Evolutionary conservation across 2,888 invertebrate species (phyloP), one percentile per base, ranked within the genome.

Genomic region (Eupithecia insigniata): DNA sequence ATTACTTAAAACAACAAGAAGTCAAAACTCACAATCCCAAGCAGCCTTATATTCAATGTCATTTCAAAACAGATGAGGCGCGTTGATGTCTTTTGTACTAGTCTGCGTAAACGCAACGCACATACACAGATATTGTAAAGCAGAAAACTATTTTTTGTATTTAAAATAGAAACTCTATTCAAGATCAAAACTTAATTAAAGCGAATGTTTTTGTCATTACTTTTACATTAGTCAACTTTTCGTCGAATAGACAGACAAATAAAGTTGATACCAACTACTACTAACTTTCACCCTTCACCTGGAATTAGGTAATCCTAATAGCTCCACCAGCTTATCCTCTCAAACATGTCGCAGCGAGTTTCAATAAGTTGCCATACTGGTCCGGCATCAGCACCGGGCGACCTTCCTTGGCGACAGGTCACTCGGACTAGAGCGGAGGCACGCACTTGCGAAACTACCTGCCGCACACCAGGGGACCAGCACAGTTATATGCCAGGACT

Each of bases 371-470:
- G 89, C 88, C 84, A 86, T 85, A 89, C 90, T 88, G 87, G 91
- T 89, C 83, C 85, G 84, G 81, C 89, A 89, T 89, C 90, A 87
- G 83, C 85, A 88, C 90, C 86, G 89, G 90, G 82, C 90, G 91
- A 88, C 92, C 92, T 92, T 91, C 90, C 90, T 82, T 81, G 87
- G 90, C 88, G 91, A 91, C 91, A 90, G 91, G 90, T 91, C 91
- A 90, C 83, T 80, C 84, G 82, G 82, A 87, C 87, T 89, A 87
- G 90, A 87, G 82, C 85, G 82, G 85, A 80, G 80, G 73, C 78
- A 80, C 79, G 79, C 83, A 74, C 82, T 85, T 85, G 83, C 81
- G 81, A 84, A 82, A 85, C 78, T 79, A 80, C 80, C 81, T 80
- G 80, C 76, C 69, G 26, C 26, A 3, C 26, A 36, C 26, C 34